A percentile compares a stretch with the other conserved stretches of the same genome.
These are phyloP conservation scores for Callyntrura guangdongensis DNA, from an alignment of 2,888 invertebrate genomes.

Conservation along the genomic window DNA sequence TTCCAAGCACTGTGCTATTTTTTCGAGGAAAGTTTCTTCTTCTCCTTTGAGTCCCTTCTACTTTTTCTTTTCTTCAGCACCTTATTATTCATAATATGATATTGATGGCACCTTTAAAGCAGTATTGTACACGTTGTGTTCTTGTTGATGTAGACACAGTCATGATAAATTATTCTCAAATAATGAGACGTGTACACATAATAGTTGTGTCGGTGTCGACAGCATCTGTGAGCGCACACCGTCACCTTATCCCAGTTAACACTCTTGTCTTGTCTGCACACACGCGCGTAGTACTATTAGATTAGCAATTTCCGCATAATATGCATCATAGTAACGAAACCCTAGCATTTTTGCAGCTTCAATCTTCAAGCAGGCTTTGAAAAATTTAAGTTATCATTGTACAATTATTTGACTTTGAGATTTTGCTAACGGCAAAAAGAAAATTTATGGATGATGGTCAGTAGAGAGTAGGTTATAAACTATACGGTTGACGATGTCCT, in stretches of 20 bases:
- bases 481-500: too few relatives aligned
- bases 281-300: background rate
- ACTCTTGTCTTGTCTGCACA: slow-evolving; percentile 1
- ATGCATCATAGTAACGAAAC: background rate
- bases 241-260: slow-evolving; percentile 2
- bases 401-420: too few relatives aligned
- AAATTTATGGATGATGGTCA: too few relatives aligned
- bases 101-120: slow-evolving; percentile 1
- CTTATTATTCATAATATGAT: background rate
- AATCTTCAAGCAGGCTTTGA: background rate
- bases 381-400: too few relatives aligned
- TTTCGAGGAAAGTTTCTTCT: background rate
- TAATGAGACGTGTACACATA: slow-evolving; percentile 49
- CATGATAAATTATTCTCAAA: slow-evolving; percentile 56
- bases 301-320: slow-evolving; percentile 13
- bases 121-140: background rate
- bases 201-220: background rate
- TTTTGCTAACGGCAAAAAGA: too few relatives aligned
- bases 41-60: background rate
- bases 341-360: background rate
- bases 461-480: too few relatives aligned
- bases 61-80: background rate
- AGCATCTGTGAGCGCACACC: slow-evolving; percentile 6
- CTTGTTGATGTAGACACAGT: slow-evolving; percentile 9
- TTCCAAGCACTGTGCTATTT: slow-evolving; percentile 1